phyloP scores from a whole-genome alignment of 1,140 invertebrate genomes.

The Cryptotermes secundus region DNA sequence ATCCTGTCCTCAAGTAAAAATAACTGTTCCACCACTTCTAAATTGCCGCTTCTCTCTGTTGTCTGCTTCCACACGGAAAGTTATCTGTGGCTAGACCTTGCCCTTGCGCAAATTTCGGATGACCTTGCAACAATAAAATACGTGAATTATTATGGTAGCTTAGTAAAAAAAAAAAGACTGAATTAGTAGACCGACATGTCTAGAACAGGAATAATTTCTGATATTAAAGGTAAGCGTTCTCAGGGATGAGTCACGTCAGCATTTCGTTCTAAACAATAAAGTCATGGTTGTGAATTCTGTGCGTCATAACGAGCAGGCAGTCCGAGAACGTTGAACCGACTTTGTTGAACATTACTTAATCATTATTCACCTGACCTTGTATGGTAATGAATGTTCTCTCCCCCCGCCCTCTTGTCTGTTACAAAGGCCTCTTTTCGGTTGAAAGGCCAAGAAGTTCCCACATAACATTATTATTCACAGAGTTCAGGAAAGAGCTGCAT shows the following conservation, averaged over 20 bases:
- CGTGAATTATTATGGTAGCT: not conserved
- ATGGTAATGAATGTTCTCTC: not conserved
- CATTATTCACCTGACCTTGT: conserved; percentile 12
- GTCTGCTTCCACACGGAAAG: no score
- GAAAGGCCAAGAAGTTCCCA: not conserved
- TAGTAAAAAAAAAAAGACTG: not conserved
- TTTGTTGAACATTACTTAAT: not conserved
- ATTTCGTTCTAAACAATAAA: not conserved
- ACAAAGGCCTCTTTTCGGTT: not conserved
- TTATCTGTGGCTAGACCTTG: not conserved
- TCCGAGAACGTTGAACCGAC: not conserved
- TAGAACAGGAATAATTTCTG: no score
- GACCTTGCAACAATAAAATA: not conserved
- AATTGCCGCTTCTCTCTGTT: not conserved
- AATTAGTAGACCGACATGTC: not conserved
- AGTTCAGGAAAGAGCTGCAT: not conserved
- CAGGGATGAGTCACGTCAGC: not conserved
- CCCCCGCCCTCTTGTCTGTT: not conserved
- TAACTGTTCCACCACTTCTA: no score
- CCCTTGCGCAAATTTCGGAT: not conserved
- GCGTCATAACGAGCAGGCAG: not conserved
- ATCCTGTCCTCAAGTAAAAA: no score
- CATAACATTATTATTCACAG: not conserved
- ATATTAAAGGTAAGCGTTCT: not conserved
- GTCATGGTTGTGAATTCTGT: not conserved